Evolutionary conservation across 2,888 invertebrate species (phyloP), one percentile per base, ranked within the genome.

Genomic region (Caenorhabditis sp.): DNA sequence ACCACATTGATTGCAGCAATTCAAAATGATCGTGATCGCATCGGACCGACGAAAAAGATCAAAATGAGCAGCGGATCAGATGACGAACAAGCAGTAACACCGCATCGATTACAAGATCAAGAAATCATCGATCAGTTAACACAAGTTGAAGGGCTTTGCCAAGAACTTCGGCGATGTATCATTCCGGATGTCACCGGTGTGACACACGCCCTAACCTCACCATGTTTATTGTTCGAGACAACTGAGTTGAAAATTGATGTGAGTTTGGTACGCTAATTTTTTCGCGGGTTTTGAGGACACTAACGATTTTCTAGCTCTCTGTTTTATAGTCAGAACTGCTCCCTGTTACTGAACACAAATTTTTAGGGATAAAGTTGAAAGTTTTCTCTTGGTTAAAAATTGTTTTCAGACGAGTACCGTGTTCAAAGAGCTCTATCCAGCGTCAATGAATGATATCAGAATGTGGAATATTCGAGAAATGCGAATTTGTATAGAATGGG

Each of bases 391-490:
- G 26, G 31, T 31, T 31, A 23, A 27, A 51, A 17, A 14, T 36
- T 8, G 19, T 57, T 76, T 84, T 76, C 75, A 86, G 86, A 80
- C 78, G 10, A 74, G 72, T 53, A 84, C 85, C 2, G 57, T 81
- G 4, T 87, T 80, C 80, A 83, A 83, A 67, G 85, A 85, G 62
- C 76, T 83, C 49, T 87, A 84, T 62, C 86, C 85, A 51, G 86
- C 86, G n/a, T 84, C 85, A 12, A 87, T 86, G 86, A 83, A 82
- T 62, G 86, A 86, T 75, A 84, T 86, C 59, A 78, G 86, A 51
- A 84, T 85, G 81, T 86, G 86, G 86, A 86, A 86, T 65, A 86
- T 86, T 62, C 79, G 86, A n/a, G 86, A 86, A 71, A 81, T 86
- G 78, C 67, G 84, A 17, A 81, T 87, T 31, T 86, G 86, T 62